phyloP scores from a whole-genome alignment of 2,797 vertebrate genomes.

The Lutra lutra region DNA sequence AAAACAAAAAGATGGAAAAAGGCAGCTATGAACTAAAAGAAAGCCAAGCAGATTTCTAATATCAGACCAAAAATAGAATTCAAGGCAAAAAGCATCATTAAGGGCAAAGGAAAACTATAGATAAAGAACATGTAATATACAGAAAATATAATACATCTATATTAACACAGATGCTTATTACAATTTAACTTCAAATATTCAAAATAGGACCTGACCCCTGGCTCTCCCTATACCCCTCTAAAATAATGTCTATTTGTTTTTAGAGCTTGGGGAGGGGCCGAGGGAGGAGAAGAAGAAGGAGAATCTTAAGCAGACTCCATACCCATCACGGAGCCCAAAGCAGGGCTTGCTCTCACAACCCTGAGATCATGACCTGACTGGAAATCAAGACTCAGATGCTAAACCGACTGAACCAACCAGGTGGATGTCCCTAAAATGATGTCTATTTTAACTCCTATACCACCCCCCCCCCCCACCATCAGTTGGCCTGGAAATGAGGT shows the following conservation, averaged over 20 bases:
- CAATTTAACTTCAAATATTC: not conserved
- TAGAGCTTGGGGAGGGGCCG: not conserved
- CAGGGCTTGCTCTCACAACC: not conserved
- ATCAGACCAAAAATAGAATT: slow-evolving; percentile 12
- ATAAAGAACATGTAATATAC: not conserved
- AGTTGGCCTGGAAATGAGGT: slow-evolving; percentile 9
- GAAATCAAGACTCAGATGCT: not conserved
- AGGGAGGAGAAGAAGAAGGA: not conserved
- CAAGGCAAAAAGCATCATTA: slow-evolving; percentile 7
- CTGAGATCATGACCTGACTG: not conserved
- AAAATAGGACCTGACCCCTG: slow-evolving; percentile 1
- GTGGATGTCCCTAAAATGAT: not conserved
- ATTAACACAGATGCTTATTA: not conserved
- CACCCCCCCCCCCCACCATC: not conserved
- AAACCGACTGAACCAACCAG: not conserved
- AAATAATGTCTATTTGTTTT: not conserved
- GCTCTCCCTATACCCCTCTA: not conserved
- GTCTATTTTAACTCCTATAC: not conserved
- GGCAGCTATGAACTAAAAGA: not conserved
- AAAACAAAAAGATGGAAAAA: not conserved
- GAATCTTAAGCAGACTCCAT: not conserved
- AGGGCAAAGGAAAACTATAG: not conserved
- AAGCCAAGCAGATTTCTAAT: not conserved
- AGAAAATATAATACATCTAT: not conserved
- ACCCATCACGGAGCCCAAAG: not conserved